Evolutionary conservation across 1,140 invertebrate genomes (phyloP), one percentile per base, ranked within the genome.

Genomic region (Diuraphis noxia): DNA sequence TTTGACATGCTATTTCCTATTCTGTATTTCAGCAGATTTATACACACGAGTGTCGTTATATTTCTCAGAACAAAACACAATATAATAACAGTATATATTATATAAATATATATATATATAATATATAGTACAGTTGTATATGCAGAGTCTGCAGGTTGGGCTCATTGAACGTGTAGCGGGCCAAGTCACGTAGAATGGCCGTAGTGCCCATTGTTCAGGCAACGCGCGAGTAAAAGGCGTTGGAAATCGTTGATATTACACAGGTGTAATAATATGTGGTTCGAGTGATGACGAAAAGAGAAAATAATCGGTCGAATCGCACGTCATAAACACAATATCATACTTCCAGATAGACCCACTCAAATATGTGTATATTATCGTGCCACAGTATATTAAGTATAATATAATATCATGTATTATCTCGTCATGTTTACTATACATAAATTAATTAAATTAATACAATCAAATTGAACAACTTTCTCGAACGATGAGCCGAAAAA

Each of bases 101-200:
- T n/a, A n/a, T n/a, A n/a, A n/a, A n/a, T n/a, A n/a, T n/a, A n/a
- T n/a, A n/a, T n/a, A n/a, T n/a, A n/a, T n/a, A n/a, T n/a, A n/a
- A n/a, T n/a, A n/a, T n/a, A 85, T 52, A 84, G 38, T 56, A 84
- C 40, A 43, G 30, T 43, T n/a, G 40, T 43, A n/a, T 43, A n/a
- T 36, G 52, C 30, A 52, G 49, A 30, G 49, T 34, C 13, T 30
- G 49, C 25, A 63, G 86, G 86, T 63, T n/a, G 86, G 86, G 86
- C n/a, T 88, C 30, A 49, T 30, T 88, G 49, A 63, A 87, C 34
- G 85, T 87, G 36, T 63, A 19, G 30, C 34, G 23, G 23, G 77
- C 89, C 89, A 40, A 91, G 89, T 91, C 89, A 91, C 89, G 89
- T 91, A 91, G n/a, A 49, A 34, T 41, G 9, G 10, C n/a, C 25